phyloP scores from a whole-genome alignment of 2,797 vertebrate species.

The Selene dorsalis region DNA sequence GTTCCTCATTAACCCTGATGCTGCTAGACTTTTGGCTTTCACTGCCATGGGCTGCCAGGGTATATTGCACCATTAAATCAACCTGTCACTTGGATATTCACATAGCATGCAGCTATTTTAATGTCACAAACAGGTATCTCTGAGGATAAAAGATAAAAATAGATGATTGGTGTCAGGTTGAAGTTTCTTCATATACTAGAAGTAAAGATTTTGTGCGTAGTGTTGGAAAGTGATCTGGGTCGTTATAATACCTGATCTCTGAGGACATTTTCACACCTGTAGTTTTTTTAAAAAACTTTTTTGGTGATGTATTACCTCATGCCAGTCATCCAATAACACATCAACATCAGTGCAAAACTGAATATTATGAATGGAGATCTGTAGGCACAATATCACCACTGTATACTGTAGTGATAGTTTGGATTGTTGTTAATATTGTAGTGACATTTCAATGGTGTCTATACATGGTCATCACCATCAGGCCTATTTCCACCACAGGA shows the following conservation, averaged over 20 bases:
- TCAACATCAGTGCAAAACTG: not conserved
- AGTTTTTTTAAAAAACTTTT: constrained; percentile 9
- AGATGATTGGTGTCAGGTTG: constrained; percentile 32
- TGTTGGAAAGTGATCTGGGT: constrained; percentile 18
- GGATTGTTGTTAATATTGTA: too few species aligned
- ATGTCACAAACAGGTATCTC: constrained; percentile 58
- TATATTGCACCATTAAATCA: constrained; percentile 66
- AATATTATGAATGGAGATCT: not conserved
- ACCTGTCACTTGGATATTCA: constrained; percentile 57
- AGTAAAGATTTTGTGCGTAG: constrained; percentile 7
- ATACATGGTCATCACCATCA: too few species aligned
- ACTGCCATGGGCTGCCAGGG: constrained; percentile 43
- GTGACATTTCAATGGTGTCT: too few species aligned
- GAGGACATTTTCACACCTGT: not conserved
- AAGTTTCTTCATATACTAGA: constrained; percentile 17
- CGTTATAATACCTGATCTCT: not conserved
- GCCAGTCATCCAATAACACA: not conserved
- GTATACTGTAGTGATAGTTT: too few species aligned
- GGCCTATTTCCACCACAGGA: too few species aligned
- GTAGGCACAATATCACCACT: too few species aligned
- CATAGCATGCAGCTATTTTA: constrained; percentile 54
- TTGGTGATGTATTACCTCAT: not conserved
- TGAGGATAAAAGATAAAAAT: constrained; percentile 58
- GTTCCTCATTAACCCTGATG: constrained; percentile 47
- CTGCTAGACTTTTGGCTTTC: constrained; percentile 47